A percentile compares a stretch with the other conserved stretches of the same genome.
phyloP scores from a whole-genome alignment of 2,113 vertebrate genomes.

The Oceanodroma tethys region DNA sequence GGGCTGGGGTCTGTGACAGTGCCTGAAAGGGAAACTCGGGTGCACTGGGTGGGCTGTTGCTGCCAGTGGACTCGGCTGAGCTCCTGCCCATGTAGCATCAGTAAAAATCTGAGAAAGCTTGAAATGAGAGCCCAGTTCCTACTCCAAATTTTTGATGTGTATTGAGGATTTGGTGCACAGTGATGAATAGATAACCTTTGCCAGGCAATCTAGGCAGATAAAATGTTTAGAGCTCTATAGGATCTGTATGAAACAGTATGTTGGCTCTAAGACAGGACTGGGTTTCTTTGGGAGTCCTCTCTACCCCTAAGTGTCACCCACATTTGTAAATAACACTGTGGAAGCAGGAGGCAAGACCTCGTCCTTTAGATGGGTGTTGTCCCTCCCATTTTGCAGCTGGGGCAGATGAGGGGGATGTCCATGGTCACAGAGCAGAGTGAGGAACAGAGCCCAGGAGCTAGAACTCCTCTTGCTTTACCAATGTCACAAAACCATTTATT shows the following conservation, averaged over 20 bases:
- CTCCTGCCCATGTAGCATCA: background rate
- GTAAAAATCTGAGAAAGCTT: background rate
- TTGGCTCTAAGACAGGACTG: background rate
- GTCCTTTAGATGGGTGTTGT: background rate
- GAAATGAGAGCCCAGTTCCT: background rate
- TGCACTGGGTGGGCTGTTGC: background rate
- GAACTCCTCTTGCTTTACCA: background rate
- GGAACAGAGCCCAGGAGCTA: background rate
- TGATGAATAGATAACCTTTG: accelerated
- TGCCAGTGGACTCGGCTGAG: background rate
- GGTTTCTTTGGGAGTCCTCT: background rate
- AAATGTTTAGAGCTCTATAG: background rate
- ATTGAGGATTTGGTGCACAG: background rate
- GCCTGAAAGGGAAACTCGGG: background rate
- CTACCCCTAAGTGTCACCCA: background rate
- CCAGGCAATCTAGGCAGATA: background rate
- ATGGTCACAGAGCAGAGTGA: background rate
- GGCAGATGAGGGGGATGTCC: accelerated
- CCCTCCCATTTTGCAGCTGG: background rate
- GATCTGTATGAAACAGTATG: background rate
- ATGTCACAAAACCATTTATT: background rate
- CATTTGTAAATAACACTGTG: background rate
- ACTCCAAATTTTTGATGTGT: background rate
- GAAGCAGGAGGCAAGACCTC: background rate
- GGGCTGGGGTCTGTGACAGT: background rate